Evolutionary conservation across 2,113 vertebrate species (phyloP).

Genomic region (Spermophilus dauricus): DNA sequence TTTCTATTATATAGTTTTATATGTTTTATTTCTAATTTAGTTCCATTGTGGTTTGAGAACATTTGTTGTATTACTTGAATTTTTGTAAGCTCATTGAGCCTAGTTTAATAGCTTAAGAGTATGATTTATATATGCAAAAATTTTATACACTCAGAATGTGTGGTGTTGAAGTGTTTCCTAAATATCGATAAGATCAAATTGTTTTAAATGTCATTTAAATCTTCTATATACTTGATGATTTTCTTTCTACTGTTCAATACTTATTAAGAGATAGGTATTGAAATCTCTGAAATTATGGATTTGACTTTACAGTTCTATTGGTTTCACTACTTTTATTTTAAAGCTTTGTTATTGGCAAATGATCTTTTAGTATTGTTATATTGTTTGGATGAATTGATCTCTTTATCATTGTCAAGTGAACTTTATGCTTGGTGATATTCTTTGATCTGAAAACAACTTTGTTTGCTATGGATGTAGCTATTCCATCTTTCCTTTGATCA

Average conservation of each 20-base stretch:
- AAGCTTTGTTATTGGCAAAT: neutral
- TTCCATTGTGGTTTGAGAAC: slow-evolving; percentile 14
- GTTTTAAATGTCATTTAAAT: neutral
- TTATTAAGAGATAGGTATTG: neutral
- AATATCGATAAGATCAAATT: neutral
- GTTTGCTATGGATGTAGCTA: neutral
- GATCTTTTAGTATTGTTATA: neutral
- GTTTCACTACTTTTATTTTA: neutral
- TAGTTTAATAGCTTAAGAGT: neutral
- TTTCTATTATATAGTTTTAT: neutral
- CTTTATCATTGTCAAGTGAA: neutral
- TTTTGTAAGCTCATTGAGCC: neutral
- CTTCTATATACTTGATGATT: neutral
- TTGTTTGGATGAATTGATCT: neutral
- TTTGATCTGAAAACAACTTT: neutral
- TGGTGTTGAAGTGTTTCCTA: neutral
- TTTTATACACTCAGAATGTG: neutral
- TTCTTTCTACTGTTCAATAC: neutral
- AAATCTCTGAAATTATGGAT: neutral
- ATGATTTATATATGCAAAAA: neutral
- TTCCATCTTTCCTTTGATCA: neutral
- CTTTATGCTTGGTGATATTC: neutral
- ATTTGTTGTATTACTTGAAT: neutral
- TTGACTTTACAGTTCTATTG: neutral
- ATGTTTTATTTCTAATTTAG: slow-evolving; percentile 20